Evolutionary conservation across 2,797 vertebrate genomes (phyloP), one percentile per base, ranked within the genome.

Genomic region (Mareca strepera): DNA sequence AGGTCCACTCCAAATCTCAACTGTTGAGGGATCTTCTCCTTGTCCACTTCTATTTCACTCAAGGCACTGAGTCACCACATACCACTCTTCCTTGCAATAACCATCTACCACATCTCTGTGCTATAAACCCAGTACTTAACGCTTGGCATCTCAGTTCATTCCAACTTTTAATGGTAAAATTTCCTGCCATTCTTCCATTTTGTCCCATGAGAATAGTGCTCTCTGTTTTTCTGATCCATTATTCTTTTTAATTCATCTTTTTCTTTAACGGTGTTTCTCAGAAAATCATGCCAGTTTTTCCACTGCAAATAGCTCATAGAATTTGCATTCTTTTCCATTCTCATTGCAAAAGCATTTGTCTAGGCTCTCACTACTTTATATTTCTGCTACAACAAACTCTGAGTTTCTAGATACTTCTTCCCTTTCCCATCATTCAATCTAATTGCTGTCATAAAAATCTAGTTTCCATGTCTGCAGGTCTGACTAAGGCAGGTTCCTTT

Each of bases 401-500:
- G 14, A 2, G 17, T 83, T 95, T 95, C 63, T 77, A 75, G 33
- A 84, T 50, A 77, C 29, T 75, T 73, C 48, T 88, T 81, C 56
- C 23, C 35, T 48, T 86, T 93, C 52, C 73, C 77, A 92, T 81
- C 43, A 91, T 43, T 83, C 52, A 55, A 52, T 20, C 43, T 59
- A 86, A 79, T 5, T 53, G 77, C 46, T 85, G 53, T 56, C 68
- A 94, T 85, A 94, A 91, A 94, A 96, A 81, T 10, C 31, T 21
- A 77, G 44, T 90, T 88, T 90, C 83, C 82, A 70, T 28, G 60
- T 77, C 76, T 86, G 31, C 25, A 59, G 88, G 26, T 33, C 73
- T 83, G 58, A 94, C 68, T 89, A 91, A 76, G 16, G 43, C 84
- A 83, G 53, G 87, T 82, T 96, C 53, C 52, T 84, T 86, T 86